Conservation (phyloP, 1,140 invertebrate genomes). For the Meloidogyne floridensis region DNA sequence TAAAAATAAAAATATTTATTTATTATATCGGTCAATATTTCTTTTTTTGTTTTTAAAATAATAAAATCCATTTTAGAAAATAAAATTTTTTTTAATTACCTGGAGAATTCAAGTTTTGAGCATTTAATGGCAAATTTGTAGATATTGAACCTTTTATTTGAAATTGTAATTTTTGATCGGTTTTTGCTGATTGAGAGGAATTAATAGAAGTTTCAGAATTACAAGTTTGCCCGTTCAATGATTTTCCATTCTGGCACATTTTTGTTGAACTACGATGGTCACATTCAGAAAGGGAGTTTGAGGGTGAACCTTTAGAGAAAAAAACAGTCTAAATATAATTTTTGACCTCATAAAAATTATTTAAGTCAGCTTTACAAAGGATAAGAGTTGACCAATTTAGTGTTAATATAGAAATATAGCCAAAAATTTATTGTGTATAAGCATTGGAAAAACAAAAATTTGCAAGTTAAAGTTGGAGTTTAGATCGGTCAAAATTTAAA, state of each 20-base stretch:
- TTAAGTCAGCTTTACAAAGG: too few relatives aligned
- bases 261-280: neutral
- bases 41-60: too few relatives aligned
- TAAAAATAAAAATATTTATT: slow-evolving; percentile 9
- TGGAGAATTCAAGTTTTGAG: slow-evolving; percentile 50
- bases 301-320: neutral
- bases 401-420: too few relatives aligned
- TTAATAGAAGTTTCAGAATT: neutral
- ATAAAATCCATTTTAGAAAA: neutral
- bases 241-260: neutral
- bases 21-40: too few relatives aligned
- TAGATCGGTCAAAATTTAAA: too few relatives aligned
- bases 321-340: neutral
- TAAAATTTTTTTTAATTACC: slow-evolving; percentile 31
- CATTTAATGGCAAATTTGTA: slow-evolving; percentile 48
- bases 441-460: neutral
- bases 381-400: too few relatives aligned
- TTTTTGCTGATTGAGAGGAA: slow-evolving; percentile 9
- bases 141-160: slow-evolving; percentile 50
- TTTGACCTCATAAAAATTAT: neutral
- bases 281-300: slow-evolving; percentile 6
- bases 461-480: too few relatives aligned
- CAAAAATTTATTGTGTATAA: too few relatives aligned
- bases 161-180: slow-evolving; percentile 51
- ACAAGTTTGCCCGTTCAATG: slow-evolving; percentile 1